Evolutionary conservation across 1,140 invertebrate species (phyloP).

Genomic region (Lerema accius): DNA sequence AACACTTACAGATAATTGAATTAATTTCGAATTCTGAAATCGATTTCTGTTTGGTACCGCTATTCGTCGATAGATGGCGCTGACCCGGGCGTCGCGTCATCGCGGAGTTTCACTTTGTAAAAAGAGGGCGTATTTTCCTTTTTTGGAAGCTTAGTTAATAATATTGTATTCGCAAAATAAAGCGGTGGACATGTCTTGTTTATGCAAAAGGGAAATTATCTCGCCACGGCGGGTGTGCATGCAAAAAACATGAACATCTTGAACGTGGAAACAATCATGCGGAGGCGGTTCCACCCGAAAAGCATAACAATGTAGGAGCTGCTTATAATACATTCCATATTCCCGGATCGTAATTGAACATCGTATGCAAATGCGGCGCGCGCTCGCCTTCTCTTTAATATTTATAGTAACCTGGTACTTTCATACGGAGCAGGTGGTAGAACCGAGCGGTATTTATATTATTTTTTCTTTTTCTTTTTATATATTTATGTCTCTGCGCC

Average conservation of each 20-base stretch:
- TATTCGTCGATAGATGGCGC: constrained; percentile 67
- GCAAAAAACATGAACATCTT: constrained; percentile 34
- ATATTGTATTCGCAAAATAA: constrained; percentile 34
- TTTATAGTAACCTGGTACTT: constrained; percentile 67
- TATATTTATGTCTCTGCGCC: constrained; percentile 12
- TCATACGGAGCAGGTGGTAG: constrained; percentile 57
- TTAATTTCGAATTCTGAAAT: constrained; percentile 47
- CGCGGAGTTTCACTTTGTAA: neutral
- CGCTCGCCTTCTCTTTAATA: constrained; percentile 66
- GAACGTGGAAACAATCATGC: constrained; percentile 56
- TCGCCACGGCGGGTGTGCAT: constrained; percentile 33
- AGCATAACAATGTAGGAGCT: constrained; percentile 60
- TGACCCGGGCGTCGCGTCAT: constrained; percentile 22
- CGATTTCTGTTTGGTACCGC: constrained; percentile 55
- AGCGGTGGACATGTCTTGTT: constrained; percentile 31
- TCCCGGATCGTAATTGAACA: constrained; percentile 73
- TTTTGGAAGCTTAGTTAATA: constrained; percentile 27
- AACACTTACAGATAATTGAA: constrained; percentile 48
- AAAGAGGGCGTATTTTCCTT: neutral
- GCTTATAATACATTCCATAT: constrained; percentile 68
- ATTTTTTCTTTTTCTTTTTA: constrained; percentile 42
- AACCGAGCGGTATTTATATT: constrained; percentile 49
- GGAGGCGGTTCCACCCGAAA: constrained; percentile 48
- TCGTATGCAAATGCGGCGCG: constrained; percentile 68
- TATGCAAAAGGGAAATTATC: constrained; percentile 34